phyloP scores from a whole-genome alignment of 2,888 invertebrate species.

The Ctenicera cuprea region DNA sequence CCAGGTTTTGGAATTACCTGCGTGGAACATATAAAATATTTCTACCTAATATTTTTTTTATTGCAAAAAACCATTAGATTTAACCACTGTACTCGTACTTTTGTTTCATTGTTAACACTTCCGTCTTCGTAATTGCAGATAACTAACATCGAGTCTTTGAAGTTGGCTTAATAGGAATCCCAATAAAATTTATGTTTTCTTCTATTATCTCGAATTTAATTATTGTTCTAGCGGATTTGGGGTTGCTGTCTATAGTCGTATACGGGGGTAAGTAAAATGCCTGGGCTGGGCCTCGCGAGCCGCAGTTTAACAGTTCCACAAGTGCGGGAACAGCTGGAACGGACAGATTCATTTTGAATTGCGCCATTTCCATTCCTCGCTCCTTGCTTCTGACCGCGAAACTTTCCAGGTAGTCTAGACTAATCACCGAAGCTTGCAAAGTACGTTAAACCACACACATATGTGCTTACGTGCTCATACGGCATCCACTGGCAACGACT shows the following conservation, averaged over 20 bases:
- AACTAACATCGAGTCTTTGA: too few species aligned
- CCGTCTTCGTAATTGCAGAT: too few species aligned
- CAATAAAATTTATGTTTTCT: neutral
- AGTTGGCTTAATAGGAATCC: too few species aligned
- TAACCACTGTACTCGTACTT: too few species aligned
- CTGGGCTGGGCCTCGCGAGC: slow-evolving; percentile 49
- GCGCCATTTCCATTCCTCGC: slow-evolving; percentile 69
- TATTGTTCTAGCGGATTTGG: slow-evolving; percentile 1
- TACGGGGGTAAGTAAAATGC: slow-evolving; percentile 46
- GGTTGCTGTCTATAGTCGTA: slow-evolving; percentile 15
- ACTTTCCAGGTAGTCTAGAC: slow-evolving; percentile 69
- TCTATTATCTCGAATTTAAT: slow-evolving; percentile 7
- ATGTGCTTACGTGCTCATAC: slow-evolving; percentile 43
- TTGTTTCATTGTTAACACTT: too few species aligned
- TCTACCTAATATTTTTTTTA: too few species aligned
- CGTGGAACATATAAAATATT: too few species aligned
- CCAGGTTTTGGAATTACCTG: too few species aligned
- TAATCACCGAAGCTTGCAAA: slow-evolving; percentile 66
- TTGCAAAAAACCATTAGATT: too few species aligned
- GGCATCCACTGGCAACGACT: slow-evolving; percentile 36
- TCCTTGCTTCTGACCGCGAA: slow-evolving; percentile 71
- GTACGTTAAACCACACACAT: slow-evolving; percentile 56
- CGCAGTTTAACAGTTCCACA: slow-evolving; percentile 63
- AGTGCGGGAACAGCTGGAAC: slow-evolving; percentile 72
- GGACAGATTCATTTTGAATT: slow-evolving; percentile 72